Base-by-base conservation (phyloP, 2,888 invertebrate species). In the Spatulosminthurus flaviceps region DNA sequence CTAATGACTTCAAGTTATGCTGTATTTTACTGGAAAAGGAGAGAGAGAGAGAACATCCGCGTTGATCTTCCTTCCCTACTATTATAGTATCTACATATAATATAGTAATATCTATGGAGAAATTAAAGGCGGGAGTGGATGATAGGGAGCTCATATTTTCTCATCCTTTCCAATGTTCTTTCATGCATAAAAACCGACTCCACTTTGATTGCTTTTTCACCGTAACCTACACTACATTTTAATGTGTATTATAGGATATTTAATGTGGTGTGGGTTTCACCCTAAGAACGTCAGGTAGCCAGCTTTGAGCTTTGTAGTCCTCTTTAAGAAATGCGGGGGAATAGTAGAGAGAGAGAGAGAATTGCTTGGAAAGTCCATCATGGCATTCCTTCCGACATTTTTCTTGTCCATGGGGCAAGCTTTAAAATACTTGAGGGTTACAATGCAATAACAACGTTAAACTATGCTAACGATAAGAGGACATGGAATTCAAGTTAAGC, bases 381-480 rank as follows among this genome's bases (percentile, higher is more conserved):
- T 41, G 13, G 70, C 70, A 70, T 70, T 70, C 70, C 42, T 70
- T 70, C 70, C 21, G 19, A 42, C 34, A 70, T 41, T 70, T 70
- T 70, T 70, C 67, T 51, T 51, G 51, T 51, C 5, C 51, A 51
- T 51, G 51, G 16, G 51, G n/a, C 51, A n/a, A n/a, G 51, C 51
- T 51, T 51, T 51, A 51, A 51, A 51, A 19, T 51, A 51, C 51
- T 51, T 51, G 22, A 64, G 64, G 64, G 64, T 64, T 67, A 29
- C 24, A 67, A 9, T 64, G 64, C 64, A 22, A 22, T 64, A 64
- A 29, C 34, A 22, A 24, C 64, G 75, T 75, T 61, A 75, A 66
- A 75, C 75, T 34, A 64, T 75, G 64, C 75, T 75, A 75, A 75
- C 75, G 75, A 75, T 75, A 64, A 64, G 75, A 75, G 29, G 51